phyloP scores from a whole-genome alignment of 1,140 invertebrate species.

The Drosophila ogumai region DNA sequence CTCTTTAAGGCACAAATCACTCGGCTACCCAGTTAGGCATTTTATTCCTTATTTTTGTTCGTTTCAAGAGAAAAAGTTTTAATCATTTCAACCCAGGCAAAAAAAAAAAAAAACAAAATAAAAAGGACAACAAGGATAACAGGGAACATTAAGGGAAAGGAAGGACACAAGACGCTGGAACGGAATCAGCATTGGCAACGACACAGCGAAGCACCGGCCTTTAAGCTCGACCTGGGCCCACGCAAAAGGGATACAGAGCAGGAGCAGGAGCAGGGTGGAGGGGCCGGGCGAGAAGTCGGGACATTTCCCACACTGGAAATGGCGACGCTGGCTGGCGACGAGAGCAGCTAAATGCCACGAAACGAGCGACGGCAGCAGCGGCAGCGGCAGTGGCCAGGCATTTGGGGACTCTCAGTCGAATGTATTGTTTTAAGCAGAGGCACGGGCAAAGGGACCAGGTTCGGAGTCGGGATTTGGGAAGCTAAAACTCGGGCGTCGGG shows the following conservation, averaged over 20 bases:
- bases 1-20: constrained; percentile 27
- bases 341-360: constrained; percentile 48
- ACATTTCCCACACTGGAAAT: constrained; percentile 16
- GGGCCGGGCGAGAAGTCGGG: constrained; percentile 1
- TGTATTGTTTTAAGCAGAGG: constrained; percentile 73
- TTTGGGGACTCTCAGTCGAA: constrained; percentile 61
- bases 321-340: constrained; percentile 8
- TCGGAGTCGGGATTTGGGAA: constrained; percentile 2
- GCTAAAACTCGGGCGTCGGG: constrained; percentile 6
- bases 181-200: constrained; percentile 8
- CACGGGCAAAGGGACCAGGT: background rate
- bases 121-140: background rate
- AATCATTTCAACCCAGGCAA: constrained; percentile 63
- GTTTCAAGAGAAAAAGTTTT: constrained; percentile 44
- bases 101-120: constrained; percentile 1
- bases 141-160: background rate
- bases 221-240: background rate
- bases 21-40: constrained; percentile 18
- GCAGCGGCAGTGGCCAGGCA: constrained; percentile 41
- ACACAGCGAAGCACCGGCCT: constrained; percentile 44
- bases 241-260: background rate
- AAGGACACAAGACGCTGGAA: constrained; percentile 15
- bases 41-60: constrained; percentile 10
- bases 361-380: constrained; percentile 25
- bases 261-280: background rate